Evolutionary conservation across 2,113 vertebrate genomes (phyloP).

Genomic region (Pteruthius melanotis): DNA sequence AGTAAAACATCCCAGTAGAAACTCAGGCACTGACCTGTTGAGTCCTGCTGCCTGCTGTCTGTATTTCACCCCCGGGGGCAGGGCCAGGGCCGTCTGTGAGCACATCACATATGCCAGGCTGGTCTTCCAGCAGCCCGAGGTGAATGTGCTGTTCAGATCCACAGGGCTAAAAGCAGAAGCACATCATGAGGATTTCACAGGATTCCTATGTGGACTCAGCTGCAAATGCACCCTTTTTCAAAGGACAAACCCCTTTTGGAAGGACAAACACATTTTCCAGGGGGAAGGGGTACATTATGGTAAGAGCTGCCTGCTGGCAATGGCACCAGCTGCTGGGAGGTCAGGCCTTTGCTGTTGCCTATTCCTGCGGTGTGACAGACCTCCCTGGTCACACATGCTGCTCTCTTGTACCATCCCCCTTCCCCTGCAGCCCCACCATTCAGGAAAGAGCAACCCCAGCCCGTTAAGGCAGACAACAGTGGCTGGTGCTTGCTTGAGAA

Average conservation of each 20-base stretch:
- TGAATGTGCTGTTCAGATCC: neutral
- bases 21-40: conserved; percentile 28
- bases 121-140: neutral
- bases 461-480: neutral
- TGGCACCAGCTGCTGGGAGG: neutral
- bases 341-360: neutral
- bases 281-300: neutral
- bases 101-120: neutral
- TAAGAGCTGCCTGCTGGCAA: neutral
- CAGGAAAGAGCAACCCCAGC: neutral
- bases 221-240: neutral
- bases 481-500: neutral
- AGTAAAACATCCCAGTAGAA: neutral
- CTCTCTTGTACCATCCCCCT: neutral
- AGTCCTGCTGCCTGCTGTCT: conserved; percentile 15
- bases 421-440: neutral
- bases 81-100: neutral
- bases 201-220: neutral
- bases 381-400: neutral
- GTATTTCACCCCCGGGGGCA: neutral
- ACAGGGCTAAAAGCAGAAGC: neutral
- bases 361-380: neutral
- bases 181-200: neutral
- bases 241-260: neutral
- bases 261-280: neutral